Conservation (phyloP, 2,113 vertebrate species). For the Ornithorhynchus anatinus region DNA sequence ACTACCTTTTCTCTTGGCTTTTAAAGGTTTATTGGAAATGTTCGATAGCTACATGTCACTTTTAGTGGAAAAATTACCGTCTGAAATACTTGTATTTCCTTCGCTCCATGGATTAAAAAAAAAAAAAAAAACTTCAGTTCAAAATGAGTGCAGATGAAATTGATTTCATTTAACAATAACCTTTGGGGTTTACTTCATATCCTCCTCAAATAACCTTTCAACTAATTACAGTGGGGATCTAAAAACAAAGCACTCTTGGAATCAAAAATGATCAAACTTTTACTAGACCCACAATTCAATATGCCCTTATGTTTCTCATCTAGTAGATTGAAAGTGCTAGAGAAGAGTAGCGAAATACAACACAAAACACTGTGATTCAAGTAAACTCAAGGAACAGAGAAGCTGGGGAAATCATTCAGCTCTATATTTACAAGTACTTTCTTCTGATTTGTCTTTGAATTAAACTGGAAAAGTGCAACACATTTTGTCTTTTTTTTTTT, state of each 20-base stretch:
- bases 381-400: conserved; percentile 3
- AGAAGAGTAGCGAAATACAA: conserved; percentile 14
- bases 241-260: conserved; percentile 56
- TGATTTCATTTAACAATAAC: conserved; percentile 60
- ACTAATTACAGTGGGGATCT: conserved; percentile 47
- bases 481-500: neutral
- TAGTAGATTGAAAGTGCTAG: too few relatives aligned
- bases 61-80: conserved; percentile 37
- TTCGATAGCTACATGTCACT: conserved; percentile 1
- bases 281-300: conserved; percentile 42
- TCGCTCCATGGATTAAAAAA: conserved; percentile 32
- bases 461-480: conserved; percentile 28
- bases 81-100: conserved; percentile 31
- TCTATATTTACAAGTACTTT: neutral
- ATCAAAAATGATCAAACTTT: conserved; percentile 47
- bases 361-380: too few relatives aligned
- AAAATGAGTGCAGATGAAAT: conserved; percentile 46
- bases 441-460: conserved; percentile 30
- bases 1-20: neutral
- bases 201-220: conserved; percentile 56
- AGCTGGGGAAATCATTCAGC: conserved; percentile 39
- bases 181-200: conserved; percentile 32
- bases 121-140: conserved; percentile 41
- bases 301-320: conserved; percentile 40
- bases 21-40: neutral